phyloP scores from a whole-genome alignment of 2,113 vertebrate genomes.

The Leucosticte australis region DNA sequence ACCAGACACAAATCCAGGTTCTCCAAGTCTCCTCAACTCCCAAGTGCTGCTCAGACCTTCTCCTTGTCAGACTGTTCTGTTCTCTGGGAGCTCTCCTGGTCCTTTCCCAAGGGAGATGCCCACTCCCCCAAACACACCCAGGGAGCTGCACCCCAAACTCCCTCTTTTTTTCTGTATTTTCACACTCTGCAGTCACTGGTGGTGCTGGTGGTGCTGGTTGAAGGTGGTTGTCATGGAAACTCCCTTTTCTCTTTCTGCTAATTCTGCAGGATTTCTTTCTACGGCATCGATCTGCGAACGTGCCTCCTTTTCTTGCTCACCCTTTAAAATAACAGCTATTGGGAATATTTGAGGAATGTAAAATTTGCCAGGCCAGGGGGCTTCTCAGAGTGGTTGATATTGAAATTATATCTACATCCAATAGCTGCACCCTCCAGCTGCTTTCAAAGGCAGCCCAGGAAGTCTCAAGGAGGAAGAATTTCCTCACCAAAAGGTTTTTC shows the following conservation, averaged over 20 bases:
- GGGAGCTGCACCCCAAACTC: not conserved
- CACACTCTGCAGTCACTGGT: not conserved
- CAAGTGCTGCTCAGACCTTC: not conserved
- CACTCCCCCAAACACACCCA: not conserved
- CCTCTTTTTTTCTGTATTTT: not conserved
- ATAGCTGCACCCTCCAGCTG: not conserved
- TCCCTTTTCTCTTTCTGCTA: constrained; percentile 44
- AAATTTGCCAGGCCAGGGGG: not conserved
- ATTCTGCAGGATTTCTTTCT: constrained; percentile 38
- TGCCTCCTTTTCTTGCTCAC: not conserved
- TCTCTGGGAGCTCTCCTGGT: not conserved
- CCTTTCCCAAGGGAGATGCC: not conserved
- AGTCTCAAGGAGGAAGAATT: not conserved
- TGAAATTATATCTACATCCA: not conserved
- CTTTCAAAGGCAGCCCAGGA: not conserved
- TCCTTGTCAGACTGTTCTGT: accelerated
- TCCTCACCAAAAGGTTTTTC: not conserved
- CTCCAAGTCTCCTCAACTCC: not conserved
- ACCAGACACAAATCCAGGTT: not conserved
- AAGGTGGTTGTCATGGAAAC: constrained; percentile 67
- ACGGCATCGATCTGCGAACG: not conserved
- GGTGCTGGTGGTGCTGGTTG: not conserved
- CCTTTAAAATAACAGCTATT: not conserved
- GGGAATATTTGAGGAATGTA: not conserved
- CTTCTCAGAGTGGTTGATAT: not conserved